Evolutionary conservation across 2,888 invertebrate genomes (phyloP).

Genomic region (Oxycera nigricornis): DNA sequence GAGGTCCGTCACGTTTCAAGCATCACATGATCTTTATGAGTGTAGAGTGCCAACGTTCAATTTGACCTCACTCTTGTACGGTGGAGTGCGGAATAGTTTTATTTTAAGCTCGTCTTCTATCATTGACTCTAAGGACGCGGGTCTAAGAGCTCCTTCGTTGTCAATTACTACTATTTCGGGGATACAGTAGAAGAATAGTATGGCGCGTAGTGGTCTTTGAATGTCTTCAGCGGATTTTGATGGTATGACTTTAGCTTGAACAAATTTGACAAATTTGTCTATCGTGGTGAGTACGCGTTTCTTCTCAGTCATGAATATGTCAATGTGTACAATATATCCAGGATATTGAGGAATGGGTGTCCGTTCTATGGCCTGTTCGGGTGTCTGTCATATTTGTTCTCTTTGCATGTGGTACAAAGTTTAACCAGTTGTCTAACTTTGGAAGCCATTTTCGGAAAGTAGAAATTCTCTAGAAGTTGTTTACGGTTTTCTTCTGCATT

Average conservation of each 20-base stretch:
- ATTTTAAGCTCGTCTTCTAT: constrained; percentile 41
- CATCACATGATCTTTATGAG: neutral
- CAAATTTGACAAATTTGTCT: constrained; percentile 45
- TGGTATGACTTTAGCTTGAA: constrained; percentile 29
- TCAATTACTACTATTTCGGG: constrained; percentile 46
- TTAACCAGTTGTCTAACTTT: constrained; percentile 36
- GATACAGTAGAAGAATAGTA: constrained; percentile 44
- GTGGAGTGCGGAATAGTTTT: neutral
- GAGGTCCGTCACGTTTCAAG: neutral
- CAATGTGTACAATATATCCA: constrained; percentile 33
- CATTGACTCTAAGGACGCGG: constrained; percentile 27
- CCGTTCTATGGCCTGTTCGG: constrained; percentile 2
- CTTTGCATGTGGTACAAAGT: constrained; percentile 29
- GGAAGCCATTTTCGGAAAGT: constrained; percentile 40
- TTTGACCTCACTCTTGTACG: neutral
- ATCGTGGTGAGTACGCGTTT: constrained; percentile 42
- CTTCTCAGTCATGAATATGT: constrained; percentile 40
- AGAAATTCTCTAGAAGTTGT: constrained; percentile 42
- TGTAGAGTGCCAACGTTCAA: neutral
- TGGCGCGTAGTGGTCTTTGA: constrained; percentile 40
- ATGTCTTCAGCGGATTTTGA: constrained; percentile 42
- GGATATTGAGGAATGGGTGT: no score
- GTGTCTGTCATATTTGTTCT: constrained; percentile 42
- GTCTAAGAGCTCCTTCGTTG: constrained; percentile 44
- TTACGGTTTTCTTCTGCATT: constrained; percentile 39